Evolutionary conservation across 2,888 invertebrate genomes (phyloP).

Genomic region (Antheraea yamamai): DNA sequence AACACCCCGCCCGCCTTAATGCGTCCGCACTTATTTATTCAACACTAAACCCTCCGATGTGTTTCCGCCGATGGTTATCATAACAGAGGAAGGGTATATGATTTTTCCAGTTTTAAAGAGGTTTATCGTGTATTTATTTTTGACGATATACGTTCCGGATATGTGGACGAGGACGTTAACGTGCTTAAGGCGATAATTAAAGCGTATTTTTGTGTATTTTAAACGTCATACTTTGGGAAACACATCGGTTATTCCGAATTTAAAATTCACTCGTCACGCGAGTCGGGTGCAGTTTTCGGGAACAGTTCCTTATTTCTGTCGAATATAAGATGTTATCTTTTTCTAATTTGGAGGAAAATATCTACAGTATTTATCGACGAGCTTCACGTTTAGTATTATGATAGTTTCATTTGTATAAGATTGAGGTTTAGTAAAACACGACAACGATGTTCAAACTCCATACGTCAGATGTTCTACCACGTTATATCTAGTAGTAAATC

Average conservation of each 20-base stretch:
- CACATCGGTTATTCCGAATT: neutral
- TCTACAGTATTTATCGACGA: neutral
- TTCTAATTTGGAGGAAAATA: neutral
- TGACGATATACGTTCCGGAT: slow-evolving; percentile 19
- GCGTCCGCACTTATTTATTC: slow-evolving; percentile 80
- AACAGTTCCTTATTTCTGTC: neutral
- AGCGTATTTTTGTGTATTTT: slow-evolving; percentile 8
- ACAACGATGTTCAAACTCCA: no score
- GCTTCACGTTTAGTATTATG: neutral
- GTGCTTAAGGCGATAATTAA: slow-evolving; percentile 15
- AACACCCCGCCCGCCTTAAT: slow-evolving; percentile 73
- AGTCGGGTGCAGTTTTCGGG: neutral
- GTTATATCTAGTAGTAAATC: no score
- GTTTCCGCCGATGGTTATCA: slow-evolving; percentile 71
- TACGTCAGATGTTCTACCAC: no score
- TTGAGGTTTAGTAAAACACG: neutral
- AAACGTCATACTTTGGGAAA: neutral
- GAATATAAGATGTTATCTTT: no score
- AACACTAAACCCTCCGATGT: slow-evolving; percentile 58
- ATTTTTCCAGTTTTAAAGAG: slow-evolving; percentile 20
- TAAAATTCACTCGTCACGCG: neutral
- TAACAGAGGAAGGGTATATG: slow-evolving; percentile 17
- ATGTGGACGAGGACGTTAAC: slow-evolving; percentile 9
- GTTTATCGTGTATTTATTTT: slow-evolving; percentile 16
- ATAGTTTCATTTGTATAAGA: neutral